Conservation (phyloP, 2,888 invertebrate species). For the Chirona hameri region DNA sequence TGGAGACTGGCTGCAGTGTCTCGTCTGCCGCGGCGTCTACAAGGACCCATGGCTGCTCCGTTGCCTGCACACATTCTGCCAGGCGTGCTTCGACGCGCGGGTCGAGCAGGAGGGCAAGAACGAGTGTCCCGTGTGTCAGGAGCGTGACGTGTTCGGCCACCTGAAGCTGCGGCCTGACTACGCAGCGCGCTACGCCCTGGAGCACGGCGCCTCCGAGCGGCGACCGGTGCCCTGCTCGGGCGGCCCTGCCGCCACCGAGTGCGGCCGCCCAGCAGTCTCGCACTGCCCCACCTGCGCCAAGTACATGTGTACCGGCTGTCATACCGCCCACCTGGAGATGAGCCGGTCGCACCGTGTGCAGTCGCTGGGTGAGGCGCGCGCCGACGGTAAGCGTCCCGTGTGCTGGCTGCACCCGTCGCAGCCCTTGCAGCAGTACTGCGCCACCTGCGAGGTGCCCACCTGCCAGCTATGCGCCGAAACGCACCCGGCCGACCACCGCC, state of each 20-base stretch:
- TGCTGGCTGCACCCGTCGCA: conserved; percentile 12
- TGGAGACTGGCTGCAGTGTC: conserved; percentile 25
- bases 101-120: conserved; percentile 11
- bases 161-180: conserved; percentile 29
- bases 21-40: conserved; percentile 3
- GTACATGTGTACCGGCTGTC: conserved; percentile 26
- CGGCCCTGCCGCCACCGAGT: not conserved
- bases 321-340: not conserved
- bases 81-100: conserved; percentile 69
- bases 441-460: not conserved
- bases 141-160: conserved; percentile 28
- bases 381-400: not conserved
- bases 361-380: conserved; percentile 23
- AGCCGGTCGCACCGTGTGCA: conserved; percentile 25
- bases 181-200: conserved; percentile 10
- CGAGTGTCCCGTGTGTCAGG: conserved; percentile 26
- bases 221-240: not conserved
- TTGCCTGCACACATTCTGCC: conserved; percentile 81
- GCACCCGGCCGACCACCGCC: conserved; percentile 28
- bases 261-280: conserved; percentile 24
- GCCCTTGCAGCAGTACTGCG: conserved; percentile 6
- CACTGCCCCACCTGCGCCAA: conserved; percentile 9
- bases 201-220: conserved; percentile 6
- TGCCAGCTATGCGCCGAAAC: conserved; percentile 9
- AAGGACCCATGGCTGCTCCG: conserved; percentile 55